phyloP scores from a whole-genome alignment of 1,140 invertebrate species.

The Drosophila repleta region DNA sequence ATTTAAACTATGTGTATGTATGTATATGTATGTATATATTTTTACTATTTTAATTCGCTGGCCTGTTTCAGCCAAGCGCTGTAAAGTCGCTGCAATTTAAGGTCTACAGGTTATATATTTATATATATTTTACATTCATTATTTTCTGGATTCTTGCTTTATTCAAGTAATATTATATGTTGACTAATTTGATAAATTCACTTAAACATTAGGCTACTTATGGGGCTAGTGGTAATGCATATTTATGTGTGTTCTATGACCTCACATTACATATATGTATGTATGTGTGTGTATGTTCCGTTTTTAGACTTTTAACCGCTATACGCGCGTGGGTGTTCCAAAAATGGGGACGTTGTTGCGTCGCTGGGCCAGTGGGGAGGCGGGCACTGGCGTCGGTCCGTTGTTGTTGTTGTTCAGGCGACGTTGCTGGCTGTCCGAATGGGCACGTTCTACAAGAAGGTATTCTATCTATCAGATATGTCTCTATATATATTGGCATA shows the following conservation, averaged over 20 bases:
- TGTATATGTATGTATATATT: conserved; percentile 13
- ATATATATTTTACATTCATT: conserved; percentile 9
- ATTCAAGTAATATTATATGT: conserved; percentile 35
- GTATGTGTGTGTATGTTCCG: not conserved
- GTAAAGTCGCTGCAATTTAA: conserved; percentile 27
- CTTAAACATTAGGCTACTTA: conserved; percentile 58
- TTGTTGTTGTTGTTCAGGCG: conserved; percentile 76
- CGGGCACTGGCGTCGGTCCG: conserved; percentile 59
- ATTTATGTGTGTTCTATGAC: conserved; percentile 28
- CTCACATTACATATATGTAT: conserved; percentile 16
- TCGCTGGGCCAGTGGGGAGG: conserved; percentile 68
- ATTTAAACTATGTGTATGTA: conserved; percentile 53
- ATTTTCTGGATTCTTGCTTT: conserved; percentile 5
- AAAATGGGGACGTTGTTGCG: conserved; percentile 64
- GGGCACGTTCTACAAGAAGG: conserved; percentile 72
- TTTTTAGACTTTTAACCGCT: conserved; percentile 75
- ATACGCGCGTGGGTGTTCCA: conserved; percentile 78
- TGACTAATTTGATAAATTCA: conserved; percentile 39
- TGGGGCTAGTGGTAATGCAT: conserved; percentile 55
- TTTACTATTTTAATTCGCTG: conserved; percentile 37
- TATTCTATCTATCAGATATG: conserved; percentile 38
- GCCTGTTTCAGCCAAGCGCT: conserved; percentile 14
- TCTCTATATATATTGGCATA: conserved; percentile 20
- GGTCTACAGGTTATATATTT: conserved; percentile 22
- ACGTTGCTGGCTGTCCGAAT: conserved; percentile 80